A percentile compares a stretch with the other conserved stretches of the same genome.
Evolutionary conservation across 2,113 vertebrate genomes (phyloP).

Genomic region (Microtus oregoni): DNA sequence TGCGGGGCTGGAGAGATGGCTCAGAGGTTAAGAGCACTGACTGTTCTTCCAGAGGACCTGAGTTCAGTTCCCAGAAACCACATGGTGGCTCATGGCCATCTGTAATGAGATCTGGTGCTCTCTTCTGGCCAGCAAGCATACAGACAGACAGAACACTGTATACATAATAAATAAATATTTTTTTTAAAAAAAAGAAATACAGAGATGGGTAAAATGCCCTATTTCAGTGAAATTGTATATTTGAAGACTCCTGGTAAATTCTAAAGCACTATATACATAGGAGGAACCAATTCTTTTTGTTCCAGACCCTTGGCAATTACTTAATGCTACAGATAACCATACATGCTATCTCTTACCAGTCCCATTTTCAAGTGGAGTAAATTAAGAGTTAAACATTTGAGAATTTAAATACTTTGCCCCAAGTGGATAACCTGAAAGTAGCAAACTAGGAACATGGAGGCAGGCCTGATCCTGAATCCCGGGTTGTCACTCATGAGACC

Average conservation of each 20-base stretch:
- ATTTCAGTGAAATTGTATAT: not conserved
- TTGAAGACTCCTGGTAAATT: not conserved
- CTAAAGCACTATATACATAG: not conserved
- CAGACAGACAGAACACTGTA: too few species aligned
- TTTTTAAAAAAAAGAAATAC: not conserved
- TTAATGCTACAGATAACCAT: not conserved
- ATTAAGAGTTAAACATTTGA: not conserved
- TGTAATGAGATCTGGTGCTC: too few species aligned
- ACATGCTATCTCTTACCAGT: not conserved
- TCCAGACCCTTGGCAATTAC: not conserved
- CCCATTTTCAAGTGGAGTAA: not conserved
- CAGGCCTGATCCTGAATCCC: not conserved
- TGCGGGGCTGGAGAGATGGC: not conserved
- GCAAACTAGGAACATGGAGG: not conserved
- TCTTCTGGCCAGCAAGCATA: too few species aligned
- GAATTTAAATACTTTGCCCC: not conserved
- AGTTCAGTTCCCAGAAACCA: too few species aligned
- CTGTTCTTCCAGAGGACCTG: too few species aligned
- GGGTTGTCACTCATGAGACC: accelerated
- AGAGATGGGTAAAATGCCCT: not conserved
- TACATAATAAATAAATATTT: too few species aligned
- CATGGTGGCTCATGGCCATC: too few species aligned
- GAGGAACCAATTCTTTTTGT: not conserved
- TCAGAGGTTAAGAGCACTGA: too few species aligned
- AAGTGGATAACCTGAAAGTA: not conserved